These are phyloP conservation scores for Phyllotreta striolata DNA, from an alignment of 2,888 invertebrate species.

Conservation along the genomic window DNA sequence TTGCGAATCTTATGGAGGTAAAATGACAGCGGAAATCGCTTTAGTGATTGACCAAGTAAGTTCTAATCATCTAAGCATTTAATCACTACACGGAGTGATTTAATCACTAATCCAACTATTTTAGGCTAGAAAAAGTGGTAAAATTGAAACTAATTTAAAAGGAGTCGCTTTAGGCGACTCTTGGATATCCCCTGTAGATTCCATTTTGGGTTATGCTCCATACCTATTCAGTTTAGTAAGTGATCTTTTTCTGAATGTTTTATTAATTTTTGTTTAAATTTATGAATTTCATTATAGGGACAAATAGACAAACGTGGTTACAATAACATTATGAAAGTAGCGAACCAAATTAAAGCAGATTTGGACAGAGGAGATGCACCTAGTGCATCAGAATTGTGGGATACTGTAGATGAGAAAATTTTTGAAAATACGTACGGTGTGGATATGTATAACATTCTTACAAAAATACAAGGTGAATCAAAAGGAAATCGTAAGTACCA, in stretches of 20 bases:
- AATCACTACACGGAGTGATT: not conserved
- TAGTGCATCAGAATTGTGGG: constrained; percentile 65
- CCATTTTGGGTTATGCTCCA: constrained; percentile 84
- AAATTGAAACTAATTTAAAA: constrained; percentile 68
- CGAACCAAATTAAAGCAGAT: constrained; percentile 47
- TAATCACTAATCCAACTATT: constrained; percentile 15
- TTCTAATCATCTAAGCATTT: not conserved
- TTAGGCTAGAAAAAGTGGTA: constrained; percentile 45
- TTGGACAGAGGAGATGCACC: constrained; percentile 64
- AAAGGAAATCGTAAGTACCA: no score
- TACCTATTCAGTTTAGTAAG: constrained; percentile 75
- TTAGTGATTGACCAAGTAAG: constrained; percentile 65
- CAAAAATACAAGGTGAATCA: not conserved
- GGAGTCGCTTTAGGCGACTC: constrained; percentile 88
- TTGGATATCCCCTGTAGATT: constrained; percentile 89
- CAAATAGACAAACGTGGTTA: constrained; percentile 40
- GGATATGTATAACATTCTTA: constrained; percentile 49
- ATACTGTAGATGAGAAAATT: constrained; percentile 33
- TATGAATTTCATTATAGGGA: constrained; percentile 36
- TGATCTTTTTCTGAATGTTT: not conserved
- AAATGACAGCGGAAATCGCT: constrained; percentile 89
- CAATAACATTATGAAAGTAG: constrained; percentile 34
- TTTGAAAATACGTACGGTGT: constrained; percentile 31
- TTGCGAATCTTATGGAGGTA: constrained; percentile 92
- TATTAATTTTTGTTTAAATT: not conserved